A percentile compares a stretch with the other conserved stretches of the same genome.
phyloP scores from a whole-genome alignment of 2,113 vertebrate genomes.

The Tonatia bakeri region DNA sequence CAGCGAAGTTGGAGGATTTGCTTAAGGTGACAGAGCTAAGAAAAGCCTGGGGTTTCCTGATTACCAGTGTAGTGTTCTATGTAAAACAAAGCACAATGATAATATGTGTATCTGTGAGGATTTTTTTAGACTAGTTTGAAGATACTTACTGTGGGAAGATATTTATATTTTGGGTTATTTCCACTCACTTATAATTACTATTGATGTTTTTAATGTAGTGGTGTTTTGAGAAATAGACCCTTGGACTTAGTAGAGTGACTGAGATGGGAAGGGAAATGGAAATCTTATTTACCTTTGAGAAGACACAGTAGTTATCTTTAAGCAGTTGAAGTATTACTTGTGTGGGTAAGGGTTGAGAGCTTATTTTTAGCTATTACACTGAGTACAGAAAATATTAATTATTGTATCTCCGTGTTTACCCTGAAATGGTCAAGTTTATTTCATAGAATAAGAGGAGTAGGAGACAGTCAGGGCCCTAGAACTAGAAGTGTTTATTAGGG shows the following conservation, averaged over 20 bases:
- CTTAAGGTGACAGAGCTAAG: neutral
- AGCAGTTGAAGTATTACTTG: neutral
- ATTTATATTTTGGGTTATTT: slow-evolving; percentile 16
- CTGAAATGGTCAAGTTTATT: neutral
- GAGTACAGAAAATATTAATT: slow-evolving; percentile 9
- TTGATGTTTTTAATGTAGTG: slow-evolving; percentile 21
- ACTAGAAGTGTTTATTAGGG: neutral
- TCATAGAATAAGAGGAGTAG: neutral
- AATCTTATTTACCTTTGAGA: slow-evolving; percentile 13
- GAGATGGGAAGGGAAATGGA: neutral
- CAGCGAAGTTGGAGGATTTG: slow-evolving; percentile 9
- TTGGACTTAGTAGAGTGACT: slow-evolving; percentile 3
- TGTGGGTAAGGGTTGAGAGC: neutral
- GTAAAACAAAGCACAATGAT: neutral
- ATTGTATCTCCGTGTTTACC: neutral
- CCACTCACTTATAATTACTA: slow-evolving; percentile 7
- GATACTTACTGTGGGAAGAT: neutral
- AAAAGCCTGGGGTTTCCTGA: neutral
- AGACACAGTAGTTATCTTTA: neutral
- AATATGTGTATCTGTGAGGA: neutral
- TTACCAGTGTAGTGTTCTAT: neutral
- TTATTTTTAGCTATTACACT: slow-evolving; percentile 40
- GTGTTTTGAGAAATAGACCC: neutral
- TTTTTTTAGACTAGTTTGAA: slow-evolving; percentile 24
- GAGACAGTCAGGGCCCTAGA: neutral